Evolutionary conservation across 2,797 vertebrate species (phyloP), one percentile per base, ranked within the genome.

Genomic region (Hephaestus fuliginosus): DNA sequence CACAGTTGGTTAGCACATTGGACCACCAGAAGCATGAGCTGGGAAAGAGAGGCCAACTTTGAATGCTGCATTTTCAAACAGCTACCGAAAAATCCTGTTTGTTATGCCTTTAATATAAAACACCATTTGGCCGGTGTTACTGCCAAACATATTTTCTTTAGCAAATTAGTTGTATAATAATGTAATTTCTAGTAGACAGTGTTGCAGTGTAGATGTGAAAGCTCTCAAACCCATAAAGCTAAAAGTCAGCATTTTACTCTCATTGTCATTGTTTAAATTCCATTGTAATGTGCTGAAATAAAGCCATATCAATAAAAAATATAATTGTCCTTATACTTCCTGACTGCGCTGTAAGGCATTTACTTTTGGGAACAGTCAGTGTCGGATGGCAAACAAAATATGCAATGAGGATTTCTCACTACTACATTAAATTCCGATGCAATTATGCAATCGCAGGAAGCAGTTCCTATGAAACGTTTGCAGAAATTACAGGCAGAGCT

Each of bases 401-500:
- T 63, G 36, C 55, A 46, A 39, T 28, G 52, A 36, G 36, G 15
- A 65, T 70, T 30, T 46, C 28, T 76, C 63, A 44, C 43, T 61
- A 25, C 25, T 66, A 36, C 49, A 33, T 81, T 43, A 82, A 66
- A 71, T 69, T 46, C 11, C 25, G 11, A 53, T 46, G 17, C n/a
- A 22, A 66, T 58, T 36, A 76, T 22, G n/a, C 4, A 14, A 72
- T 14, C 25, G 25, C 74, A 73, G 70, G 28, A 61, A 84, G 55
- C 52, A 68, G 52, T 61, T 71, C 2, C 36, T 18, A 12, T 56
- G 67, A 85, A 86, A 82, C 55, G 60, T 74, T 53, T 64, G 25
- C 39, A 67, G 70, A 76, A 74, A 66, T 79, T 56, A 67, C 44
- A 74, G 49, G n/a, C 63, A 60, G 65, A 64, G 43, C 85, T 86